phyloP scores from a whole-genome alignment of 2,797 vertebrate species.

The Brotula barbata region DNA sequence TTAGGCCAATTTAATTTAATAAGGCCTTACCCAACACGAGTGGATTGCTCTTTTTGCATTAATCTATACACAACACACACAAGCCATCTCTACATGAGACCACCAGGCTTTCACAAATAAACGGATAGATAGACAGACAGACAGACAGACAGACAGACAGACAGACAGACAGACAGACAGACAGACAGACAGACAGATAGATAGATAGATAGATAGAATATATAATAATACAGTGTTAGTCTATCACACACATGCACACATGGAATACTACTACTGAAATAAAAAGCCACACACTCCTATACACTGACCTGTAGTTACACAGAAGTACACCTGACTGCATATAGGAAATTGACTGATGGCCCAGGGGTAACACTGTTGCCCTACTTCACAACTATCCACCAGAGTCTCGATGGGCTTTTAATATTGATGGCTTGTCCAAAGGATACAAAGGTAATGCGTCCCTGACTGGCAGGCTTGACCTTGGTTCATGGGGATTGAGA shows the following conservation, averaged over 20 bases:
- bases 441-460: neutral
- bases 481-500: neutral
- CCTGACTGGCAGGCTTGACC: neutral
- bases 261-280: neutral
- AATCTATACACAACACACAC: too few relatives aligned
- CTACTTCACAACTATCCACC: constrained; percentile 1
- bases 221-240: too few relatives aligned
- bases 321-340: neutral
- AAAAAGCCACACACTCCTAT: neutral
- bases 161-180: too few relatives aligned
- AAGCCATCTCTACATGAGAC: constrained; percentile 36
- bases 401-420: neutral
- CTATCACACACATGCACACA: neutral
- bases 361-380: neutral
- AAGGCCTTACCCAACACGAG: constrained; percentile 38
- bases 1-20: constrained; percentile 45
- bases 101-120: neutral
- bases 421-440: constrained; percentile 11
- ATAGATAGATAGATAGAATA: too few relatives aligned
- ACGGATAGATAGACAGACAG: too few relatives aligned
- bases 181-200: too few relatives aligned
- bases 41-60: constrained; percentile 53
- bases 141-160: too few relatives aligned
- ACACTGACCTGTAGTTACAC: neutral
- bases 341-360: neutral